Evolutionary conservation across 2,113 vertebrate genomes (phyloP).

Genomic region (Rutilus rutilus): DNA sequence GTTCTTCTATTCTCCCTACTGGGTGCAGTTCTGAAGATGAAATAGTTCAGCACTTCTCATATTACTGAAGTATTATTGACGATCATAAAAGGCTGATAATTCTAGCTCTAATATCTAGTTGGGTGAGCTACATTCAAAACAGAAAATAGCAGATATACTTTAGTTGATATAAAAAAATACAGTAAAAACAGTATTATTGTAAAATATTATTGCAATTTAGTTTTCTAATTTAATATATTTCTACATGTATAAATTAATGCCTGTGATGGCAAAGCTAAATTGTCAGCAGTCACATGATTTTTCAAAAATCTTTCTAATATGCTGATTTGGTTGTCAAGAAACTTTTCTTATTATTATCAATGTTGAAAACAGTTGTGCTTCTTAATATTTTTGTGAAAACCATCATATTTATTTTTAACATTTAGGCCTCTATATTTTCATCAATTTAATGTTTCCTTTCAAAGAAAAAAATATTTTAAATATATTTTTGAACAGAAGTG

Average conservation of each 20-base stretch:
- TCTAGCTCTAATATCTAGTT: not conserved
- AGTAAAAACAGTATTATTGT: not conserved
- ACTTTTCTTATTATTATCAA: not conserved
- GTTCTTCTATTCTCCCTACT: not conserved
- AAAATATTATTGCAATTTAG: not conserved
- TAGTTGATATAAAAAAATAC: not conserved
- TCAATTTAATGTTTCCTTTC: no score
- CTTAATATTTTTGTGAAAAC: no score
- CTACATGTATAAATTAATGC: no score
- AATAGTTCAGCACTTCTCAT: not conserved
- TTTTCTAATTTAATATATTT: not conserved
- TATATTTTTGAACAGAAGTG: no score
- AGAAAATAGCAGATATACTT: not conserved
- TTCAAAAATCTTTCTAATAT: no score
- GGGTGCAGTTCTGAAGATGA: not conserved
- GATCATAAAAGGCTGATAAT: not conserved
- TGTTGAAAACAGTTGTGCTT: not conserved
- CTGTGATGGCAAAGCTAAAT: no score
- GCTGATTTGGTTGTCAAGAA: not conserved
- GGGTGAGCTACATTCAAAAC: not conserved
- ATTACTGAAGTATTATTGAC: not conserved
- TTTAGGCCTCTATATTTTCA: no score
- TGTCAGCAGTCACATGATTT: no score
- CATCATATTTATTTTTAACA: no score
- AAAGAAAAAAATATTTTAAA: no score